Base-by-base conservation (phyloP, 2,113 vertebrate genomes). In the Oreamnos americanus region DNA sequence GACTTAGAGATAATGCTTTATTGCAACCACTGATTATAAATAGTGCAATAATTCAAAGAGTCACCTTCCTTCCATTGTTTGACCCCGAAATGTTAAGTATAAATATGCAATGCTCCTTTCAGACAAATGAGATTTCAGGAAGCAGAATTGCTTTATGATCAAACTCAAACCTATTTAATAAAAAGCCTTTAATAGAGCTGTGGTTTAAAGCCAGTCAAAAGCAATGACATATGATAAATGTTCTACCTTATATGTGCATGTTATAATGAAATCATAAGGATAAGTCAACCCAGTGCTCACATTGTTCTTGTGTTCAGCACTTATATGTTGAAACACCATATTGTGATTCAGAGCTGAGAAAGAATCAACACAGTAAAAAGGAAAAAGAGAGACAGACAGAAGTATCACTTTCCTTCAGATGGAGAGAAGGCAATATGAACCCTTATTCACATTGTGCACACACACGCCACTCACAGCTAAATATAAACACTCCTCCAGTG, bases 241-340 rank as follows among this genome's bases (percentile, higher is more conserved):
- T 94, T 97, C 96, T 98, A 96, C 89, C 96, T 98, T 95, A 97
- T 67, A 97, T 79, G 91, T 97, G 96, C 97, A 98, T 96, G 98
- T 98, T 97, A 97, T 98, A 99, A 99, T 99, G 97, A 98, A 98
- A 99, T 99, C 97, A 97, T 95, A 98, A 98, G 94, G 97, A 96
- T 98, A 98, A 98, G 98, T 97, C 98, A 98, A 82, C 93, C 86
- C 93, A 98, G 92, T 90, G 96, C 93, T 98, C 76, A 78, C 94
- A 96, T 55, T 97, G 90, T 96, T 98, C 96, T 97, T 95, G 87
- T 96, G 93, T 81, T 97, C 94, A 94, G 82, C 62, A 94, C 78
- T 98, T 97, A 94, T 74, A 96, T 97, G 90, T 81, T 96, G 0
- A 11, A 95, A 81, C 51, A 97, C 76, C 64, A 90, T 60, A 96